Evolutionary conservation across 2,113 vertebrate genomes (phyloP).

Genomic region (Nipponia nippon): DNA sequence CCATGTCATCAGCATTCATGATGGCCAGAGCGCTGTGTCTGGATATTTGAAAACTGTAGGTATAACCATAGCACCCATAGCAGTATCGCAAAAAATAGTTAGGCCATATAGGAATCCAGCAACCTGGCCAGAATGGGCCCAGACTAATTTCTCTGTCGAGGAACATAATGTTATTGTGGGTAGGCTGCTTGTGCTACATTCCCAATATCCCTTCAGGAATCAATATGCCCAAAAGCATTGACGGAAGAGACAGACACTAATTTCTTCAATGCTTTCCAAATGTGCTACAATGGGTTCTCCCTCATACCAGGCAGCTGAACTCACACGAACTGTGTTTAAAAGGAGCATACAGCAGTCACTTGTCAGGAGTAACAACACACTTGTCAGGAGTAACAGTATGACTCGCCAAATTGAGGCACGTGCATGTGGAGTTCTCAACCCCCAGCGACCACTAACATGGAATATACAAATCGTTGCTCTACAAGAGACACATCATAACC

Average conservation of each 20-base stretch:
- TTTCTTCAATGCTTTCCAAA: slow-evolving; percentile 21
- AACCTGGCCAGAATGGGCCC: background rate
- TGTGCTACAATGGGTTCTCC: background rate
- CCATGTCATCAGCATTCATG: background rate
- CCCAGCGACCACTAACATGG: background rate
- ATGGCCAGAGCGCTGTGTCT: background rate
- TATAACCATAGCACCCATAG: background rate
- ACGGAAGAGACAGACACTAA: background rate
- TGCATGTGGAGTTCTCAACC: background rate
- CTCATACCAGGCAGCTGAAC: background rate
- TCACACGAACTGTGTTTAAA: background rate
- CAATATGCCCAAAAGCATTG: background rate
- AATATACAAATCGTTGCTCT: background rate
- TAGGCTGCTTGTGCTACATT: background rate
- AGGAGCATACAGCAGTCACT: background rate
- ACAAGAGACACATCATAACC: background rate
- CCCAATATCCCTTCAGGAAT: background rate
- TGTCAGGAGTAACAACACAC: background rate
- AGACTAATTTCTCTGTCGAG: background rate
- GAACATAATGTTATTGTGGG: background rate
- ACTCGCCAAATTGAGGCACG: background rate
- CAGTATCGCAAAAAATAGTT: background rate
- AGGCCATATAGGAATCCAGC: background rate
- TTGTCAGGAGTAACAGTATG: background rate
- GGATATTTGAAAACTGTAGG: background rate